Base-by-base conservation (phyloP, 1,140 invertebrate genomes). In the Hesperophylax magnus region DNA sequence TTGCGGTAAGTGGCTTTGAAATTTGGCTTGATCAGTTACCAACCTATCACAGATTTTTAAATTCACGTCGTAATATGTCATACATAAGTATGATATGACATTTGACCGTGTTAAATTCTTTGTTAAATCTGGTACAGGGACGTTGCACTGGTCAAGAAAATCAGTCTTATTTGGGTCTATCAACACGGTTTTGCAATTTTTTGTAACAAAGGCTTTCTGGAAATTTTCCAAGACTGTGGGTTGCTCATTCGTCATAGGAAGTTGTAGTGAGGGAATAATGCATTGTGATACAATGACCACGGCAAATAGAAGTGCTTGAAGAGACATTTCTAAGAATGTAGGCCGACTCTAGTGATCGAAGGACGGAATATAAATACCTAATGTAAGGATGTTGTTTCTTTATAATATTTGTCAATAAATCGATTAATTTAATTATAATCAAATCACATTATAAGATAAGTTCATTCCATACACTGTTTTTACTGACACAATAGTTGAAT, bases 51-150 rank as follows among this genome's bases (percentile, higher is more conserved):
- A 78, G 54, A 78, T 65, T 27, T 69, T 78, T 56, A 78, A 69
- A 69, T 54, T 78, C 15, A 78, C 63, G 17, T 78, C 77, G 9
- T 47, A 78, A 58, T 69, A 78, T 15, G 61, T 27, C 63, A 78
- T 67, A 31, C 77, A 78, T 3, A 78, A 22, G n/a, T 31, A 78
- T 1, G 39, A 24, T 53, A 52, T 22, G 34, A 27, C n/a, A 31
- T 78, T 61, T 56, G 39, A 15, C 20, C 3, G 31, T 11, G n/a
- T 77, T 18, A 63, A 39, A 56, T 20, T 24, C n/a, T 67, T 78
- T 18, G 34, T 5, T 39, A 39, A 39, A 39, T 53, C 77, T n/a
- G 77, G 77, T 14, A 24, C 14, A 20, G 61, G 18, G 2, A 69
- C 24, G 24, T 69, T 61, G 77, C 77, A 78, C 34, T 78, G 15